Conservation (phyloP, 2,113 vertebrate genomes). For the Martes martes region DNA sequence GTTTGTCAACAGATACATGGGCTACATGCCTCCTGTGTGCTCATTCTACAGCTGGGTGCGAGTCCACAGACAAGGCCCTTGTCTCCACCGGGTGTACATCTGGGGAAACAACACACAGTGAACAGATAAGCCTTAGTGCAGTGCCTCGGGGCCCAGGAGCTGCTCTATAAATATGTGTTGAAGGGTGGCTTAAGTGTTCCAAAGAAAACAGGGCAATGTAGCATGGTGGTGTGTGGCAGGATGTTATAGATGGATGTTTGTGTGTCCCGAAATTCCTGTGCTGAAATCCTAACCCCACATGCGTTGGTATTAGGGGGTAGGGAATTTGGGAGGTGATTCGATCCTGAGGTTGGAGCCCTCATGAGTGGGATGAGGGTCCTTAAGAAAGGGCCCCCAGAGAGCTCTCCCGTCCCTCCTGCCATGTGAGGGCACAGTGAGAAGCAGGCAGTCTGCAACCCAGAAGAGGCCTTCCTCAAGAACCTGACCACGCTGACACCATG, state of each 20-base stretch:
- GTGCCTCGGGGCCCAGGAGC: not conserved
- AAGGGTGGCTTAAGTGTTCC: not conserved
- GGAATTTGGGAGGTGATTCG: not conserved
- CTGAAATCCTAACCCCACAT: not conserved
- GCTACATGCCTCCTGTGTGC: not conserved
- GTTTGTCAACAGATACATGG: too few relatives aligned
- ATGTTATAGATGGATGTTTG: not conserved
- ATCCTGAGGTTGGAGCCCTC: not conserved
- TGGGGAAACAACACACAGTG: too few relatives aligned
- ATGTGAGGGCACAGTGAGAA: not conserved
- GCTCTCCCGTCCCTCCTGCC: not conserved
- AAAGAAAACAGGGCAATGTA: not conserved
- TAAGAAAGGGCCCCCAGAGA: not conserved
- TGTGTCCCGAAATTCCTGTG: not conserved
- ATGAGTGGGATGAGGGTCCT: not conserved
- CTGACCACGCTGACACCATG: not conserved
- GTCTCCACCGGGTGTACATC: fast-evolving
- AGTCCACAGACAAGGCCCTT: not conserved
- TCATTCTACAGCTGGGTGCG: not conserved
- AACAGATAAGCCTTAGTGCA: not conserved
- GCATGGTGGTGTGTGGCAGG: not conserved
- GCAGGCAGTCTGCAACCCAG: not conserved
- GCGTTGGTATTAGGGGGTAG: not conserved
- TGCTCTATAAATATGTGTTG: fast-evolving
- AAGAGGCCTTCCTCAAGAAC: not conserved